phyloP scores from a whole-genome alignment of 2,797 vertebrate genomes.

The Sebastes kiyomatsui region DNA sequence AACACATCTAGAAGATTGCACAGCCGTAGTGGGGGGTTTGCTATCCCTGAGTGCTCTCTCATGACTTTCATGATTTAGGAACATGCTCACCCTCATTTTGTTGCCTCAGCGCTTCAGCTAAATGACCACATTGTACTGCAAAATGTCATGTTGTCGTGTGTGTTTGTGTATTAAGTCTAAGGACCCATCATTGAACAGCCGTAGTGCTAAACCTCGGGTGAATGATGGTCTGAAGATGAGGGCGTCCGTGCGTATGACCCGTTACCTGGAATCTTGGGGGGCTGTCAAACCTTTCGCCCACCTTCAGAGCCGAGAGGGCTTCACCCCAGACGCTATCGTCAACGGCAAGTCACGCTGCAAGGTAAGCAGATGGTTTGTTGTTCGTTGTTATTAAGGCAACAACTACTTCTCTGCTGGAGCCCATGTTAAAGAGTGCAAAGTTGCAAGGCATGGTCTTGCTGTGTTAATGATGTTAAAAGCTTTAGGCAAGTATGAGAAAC shows the following conservation, averaged over 20 bases:
- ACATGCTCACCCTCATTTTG: background rate
- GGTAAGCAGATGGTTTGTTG: constrained; percentile 71
- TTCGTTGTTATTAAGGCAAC: background rate
- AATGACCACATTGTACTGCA: background rate
- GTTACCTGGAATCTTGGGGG: constrained; percentile 98
- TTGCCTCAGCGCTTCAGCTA: background rate
- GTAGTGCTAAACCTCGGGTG: constrained; percentile 84
- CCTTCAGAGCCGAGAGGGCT: constrained; percentile 90
- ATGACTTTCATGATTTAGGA: background rate
- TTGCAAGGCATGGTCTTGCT: background rate
- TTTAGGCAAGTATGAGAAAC: background rate
- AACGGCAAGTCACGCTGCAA: constrained; percentile 84
- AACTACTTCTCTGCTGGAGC: background rate
- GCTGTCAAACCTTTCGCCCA: constrained; percentile 96
- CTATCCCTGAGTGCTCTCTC: background rate
- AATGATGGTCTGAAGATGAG: constrained; percentile 94
- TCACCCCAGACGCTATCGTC: constrained; percentile 82
- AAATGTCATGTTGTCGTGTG: background rate
- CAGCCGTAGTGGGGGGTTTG: background rate
- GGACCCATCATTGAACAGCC: constrained; percentile 79
- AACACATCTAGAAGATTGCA: background rate
- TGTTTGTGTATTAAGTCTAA: constrained; percentile 83
- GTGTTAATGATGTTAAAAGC: background rate
- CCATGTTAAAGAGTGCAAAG: background rate
- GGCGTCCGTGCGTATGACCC: constrained; percentile 95